Conservation (phyloP, 2,888 invertebrate species). For the Halictus ligatus region DNA sequence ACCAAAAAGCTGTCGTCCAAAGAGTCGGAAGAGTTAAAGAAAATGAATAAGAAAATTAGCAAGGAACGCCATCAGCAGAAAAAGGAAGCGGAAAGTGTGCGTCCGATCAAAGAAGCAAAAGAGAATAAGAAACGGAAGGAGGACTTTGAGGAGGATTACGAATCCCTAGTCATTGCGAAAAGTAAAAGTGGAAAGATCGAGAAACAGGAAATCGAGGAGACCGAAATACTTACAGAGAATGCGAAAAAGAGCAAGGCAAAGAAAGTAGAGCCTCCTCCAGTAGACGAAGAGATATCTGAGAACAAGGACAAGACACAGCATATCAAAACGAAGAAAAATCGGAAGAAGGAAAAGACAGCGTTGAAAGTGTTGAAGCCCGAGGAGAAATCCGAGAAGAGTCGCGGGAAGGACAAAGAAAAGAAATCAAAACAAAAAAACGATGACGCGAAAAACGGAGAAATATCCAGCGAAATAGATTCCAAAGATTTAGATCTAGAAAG, state of each 20-base stretch:
- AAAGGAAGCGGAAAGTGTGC: slow-evolving; percentile 67
- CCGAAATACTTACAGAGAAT: slow-evolving; percentile 66
- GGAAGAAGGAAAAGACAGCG: slow-evolving; percentile 71
- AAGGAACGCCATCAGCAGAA: slow-evolving; percentile 72
- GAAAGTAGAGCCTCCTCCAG: slow-evolving; percentile 70
- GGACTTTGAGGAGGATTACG: slow-evolving; percentile 80
- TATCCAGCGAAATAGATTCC: slow-evolving; percentile 85
- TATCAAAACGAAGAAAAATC: slow-evolving; percentile 73
- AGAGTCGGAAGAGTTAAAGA: slow-evolving; percentile 74
- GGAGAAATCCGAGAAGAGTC: slow-evolving; percentile 78
- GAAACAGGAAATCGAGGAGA: slow-evolving; percentile 75
- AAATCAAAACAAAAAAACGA: slow-evolving; percentile 86
- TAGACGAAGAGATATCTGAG: slow-evolving; percentile 68
- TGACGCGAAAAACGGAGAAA: slow-evolving; percentile 87
- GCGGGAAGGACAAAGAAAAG: slow-evolving; percentile 85
- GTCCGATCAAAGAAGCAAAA: slow-evolving; percentile 73
- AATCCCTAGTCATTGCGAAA: slow-evolving; percentile 75
- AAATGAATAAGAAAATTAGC: slow-evolving; percentile 70
- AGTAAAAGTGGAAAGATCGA: slow-evolving; percentile 79
- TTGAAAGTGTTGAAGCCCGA: slow-evolving; percentile 74
- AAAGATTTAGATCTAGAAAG: slow-evolving; percentile 85
- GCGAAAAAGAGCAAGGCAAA: slow-evolving; percentile 78
- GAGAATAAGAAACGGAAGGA: slow-evolving; percentile 78
- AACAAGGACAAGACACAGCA: slow-evolving; percentile 60
- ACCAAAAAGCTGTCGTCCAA: slow-evolving; percentile 79